Evolutionary conservation across 2,888 invertebrate genomes (phyloP).

Genomic region (Lasioglossum pauxillum): DNA sequence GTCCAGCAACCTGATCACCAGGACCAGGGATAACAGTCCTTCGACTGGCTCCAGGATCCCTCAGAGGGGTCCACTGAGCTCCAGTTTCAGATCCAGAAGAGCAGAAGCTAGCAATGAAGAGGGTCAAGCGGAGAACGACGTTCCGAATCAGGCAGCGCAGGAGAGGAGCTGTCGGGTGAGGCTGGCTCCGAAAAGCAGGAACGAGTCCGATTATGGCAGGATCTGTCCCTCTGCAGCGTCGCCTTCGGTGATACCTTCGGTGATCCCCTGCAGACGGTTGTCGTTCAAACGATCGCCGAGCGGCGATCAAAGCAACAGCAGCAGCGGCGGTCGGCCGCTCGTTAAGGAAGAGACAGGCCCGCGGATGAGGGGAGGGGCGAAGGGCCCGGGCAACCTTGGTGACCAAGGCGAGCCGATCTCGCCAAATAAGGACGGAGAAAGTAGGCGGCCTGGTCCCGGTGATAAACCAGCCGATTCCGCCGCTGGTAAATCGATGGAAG

Average conservation of each 20-base stretch:
- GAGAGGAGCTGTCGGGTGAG: conserved; percentile 41
- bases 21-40: conserved; percentile 67
- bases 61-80: conserved; percentile 69
- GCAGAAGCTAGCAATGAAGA: conserved; percentile 41
- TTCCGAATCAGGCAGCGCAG: conserved; percentile 13
- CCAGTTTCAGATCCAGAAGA: conserved; percentile 65
- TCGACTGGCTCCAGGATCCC: conserved; percentile 71
- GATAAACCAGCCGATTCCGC: conserved; percentile 67
- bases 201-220: conserved; percentile 61
- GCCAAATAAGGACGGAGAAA: conserved; percentile 80
- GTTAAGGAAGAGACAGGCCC: conserved; percentile 70
- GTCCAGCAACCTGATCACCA: conserved; percentile 35
- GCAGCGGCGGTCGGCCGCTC: conserved; percentile 46
- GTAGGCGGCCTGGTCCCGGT: conserved; percentile 69
- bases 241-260: conserved; percentile 34
- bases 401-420: conserved; percentile 71
- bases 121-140: conserved; percentile 2
- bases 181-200: conserved; percentile 61
- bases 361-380: conserved; percentile 53
- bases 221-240: conserved; percentile 38
- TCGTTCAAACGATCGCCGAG: conserved; percentile 75
- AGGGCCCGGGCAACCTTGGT: conserved; percentile 69
- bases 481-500: conserved; percentile 66
- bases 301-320: conserved; percentile 64
- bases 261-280: conserved; percentile 66